Base-by-base conservation (phyloP, 2,888 invertebrate genomes). In the Dilophus febrilis region DNA sequence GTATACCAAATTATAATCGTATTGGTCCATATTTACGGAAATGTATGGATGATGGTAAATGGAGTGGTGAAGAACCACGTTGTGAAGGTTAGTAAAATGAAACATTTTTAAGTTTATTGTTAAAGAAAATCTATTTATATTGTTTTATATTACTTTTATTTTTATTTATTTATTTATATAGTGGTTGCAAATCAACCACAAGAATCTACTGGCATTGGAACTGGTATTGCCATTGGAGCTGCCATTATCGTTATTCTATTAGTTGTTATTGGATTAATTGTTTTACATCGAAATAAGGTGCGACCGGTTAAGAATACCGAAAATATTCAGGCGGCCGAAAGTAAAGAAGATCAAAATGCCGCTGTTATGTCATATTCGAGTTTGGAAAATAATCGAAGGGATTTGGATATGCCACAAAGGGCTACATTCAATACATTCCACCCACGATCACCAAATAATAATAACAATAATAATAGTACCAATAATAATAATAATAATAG, bases 291-390 rank as follows among this genome's bases (percentile, higher is more conserved):
- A 41, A 77, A 84, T 35, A 85, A 84, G 66, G 81, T 83, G 14
- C 76, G 82, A 3, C 85, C 86, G 1, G 83, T 87, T 1, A 87
- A 86, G 57, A 86, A 86, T 55, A 85, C 86, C 0, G 86, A 86
- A 56, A 87, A 87, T 57, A 74, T 87, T 32, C 83, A 85, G 63
- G 83, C 82, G 1, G 86, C 85, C 1, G 83, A 86, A 51, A 66
- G 82, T 13, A 86, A 86, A 53, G 86, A 86, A 56, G 85, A 86
- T 54, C 77, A 83, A 51, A 85, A 77, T 54, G 85, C 86, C 0
- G 84, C 86, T 0, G 86, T 86, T 0, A 86, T 86, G 84, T 86
- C 85, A 38, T 87, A 86, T 55, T 81, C 86, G 17, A 83, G 82
- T 2, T 61, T 86, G 1, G 84, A 81, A 56, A 84, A 83, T 47